These are phyloP conservation scores for Leucoraja ocellata DNA, from an alignment of 2,797 vertebrate genomes.

Conservation along the genomic window DNA sequence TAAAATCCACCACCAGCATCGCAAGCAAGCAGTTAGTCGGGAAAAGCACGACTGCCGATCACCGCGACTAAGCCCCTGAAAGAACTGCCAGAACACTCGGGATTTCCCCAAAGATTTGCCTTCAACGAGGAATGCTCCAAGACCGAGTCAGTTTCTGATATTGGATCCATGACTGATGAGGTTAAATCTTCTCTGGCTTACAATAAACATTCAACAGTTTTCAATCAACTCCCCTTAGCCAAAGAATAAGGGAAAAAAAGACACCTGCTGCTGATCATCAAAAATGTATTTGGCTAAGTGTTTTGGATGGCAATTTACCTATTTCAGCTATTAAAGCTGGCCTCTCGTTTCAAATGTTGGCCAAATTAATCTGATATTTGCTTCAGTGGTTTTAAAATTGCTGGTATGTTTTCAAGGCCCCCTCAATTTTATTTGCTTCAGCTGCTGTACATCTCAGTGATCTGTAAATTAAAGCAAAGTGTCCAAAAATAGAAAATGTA, in stretches of 20 bases:
- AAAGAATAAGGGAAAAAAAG: background rate
- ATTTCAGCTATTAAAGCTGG: conserved; percentile 23
- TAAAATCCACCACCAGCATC: background rate
- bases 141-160: background rate
- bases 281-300: conserved; percentile 32
- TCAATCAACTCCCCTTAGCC: conserved; percentile 23
- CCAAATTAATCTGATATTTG: conserved; percentile 25
- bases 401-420: background rate
- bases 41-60: too few relatives aligned
- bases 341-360: conserved; percentile 25
- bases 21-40: background rate
- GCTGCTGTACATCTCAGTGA: conserved; percentile 4
- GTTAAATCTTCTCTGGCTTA: background rate
- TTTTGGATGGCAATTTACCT: conserved; percentile 24
- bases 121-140: background rate
- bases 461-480: conserved; percentile 22
- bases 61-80: background rate
- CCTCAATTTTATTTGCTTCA: conserved; percentile 28
- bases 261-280: conserved; percentile 29
- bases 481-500: background rate
- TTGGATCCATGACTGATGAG: conserved; percentile 25
- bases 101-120: background rate
- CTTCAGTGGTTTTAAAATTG: conserved; percentile 36
- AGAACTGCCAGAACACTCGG: background rate
- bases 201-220: conserved; percentile 17